Evolutionary conservation across 37 sponge, comb jelly and placozoan genomes (phyloP).

Genomic region (Hormiphora californensis): DNA sequence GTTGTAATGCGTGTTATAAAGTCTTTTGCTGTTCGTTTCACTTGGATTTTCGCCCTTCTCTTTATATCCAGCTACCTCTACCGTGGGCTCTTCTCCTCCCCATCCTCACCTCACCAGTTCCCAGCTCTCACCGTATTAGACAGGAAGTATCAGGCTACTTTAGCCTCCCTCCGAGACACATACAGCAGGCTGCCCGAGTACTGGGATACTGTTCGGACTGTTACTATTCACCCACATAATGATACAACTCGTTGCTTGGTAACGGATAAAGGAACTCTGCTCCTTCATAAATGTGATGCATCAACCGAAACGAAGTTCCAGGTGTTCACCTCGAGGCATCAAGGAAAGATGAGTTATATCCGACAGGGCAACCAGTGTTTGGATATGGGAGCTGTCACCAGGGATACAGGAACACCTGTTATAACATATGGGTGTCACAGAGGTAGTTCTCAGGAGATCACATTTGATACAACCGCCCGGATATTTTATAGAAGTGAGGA

Average conservation of each 20-base stretch:
- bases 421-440: constrained; percentile 26
- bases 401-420: neutral
- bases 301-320: too few species aligned
- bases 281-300: too few species aligned
- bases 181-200: neutral
- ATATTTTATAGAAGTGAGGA: neutral
- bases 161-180: neutral
- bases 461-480: neutral
- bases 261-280: too few species aligned
- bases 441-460: neutral
- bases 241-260: too few species aligned
- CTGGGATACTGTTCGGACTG: too few species aligned
- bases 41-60: neutral
- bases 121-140: neutral
- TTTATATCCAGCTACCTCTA: too few species aligned
- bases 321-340: too few species aligned
- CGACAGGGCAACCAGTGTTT: neutral
- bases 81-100: neutral
- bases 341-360: too few species aligned
- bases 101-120: neutral
- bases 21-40: neutral
- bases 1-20: neutral
- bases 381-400: neutral
- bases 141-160: constrained; percentile 8
- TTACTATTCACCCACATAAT: too few species aligned